Evolutionary conservation across 2,797 vertebrate species (phyloP).

Genomic region (Hafferia zeledoni): DNA sequence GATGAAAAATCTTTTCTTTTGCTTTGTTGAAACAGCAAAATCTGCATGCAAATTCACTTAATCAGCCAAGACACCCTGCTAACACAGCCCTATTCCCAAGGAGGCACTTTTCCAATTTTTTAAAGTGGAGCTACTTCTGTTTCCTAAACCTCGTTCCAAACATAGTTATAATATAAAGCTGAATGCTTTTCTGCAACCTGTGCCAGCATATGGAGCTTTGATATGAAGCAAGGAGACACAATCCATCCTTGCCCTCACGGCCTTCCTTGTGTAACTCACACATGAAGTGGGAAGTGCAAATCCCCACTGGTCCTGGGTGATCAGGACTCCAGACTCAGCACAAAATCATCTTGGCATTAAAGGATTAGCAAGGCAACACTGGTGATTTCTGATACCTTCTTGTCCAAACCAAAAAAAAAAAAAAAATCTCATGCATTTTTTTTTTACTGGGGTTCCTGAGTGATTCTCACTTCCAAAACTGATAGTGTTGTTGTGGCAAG

Average conservation of each 20-base stretch:
- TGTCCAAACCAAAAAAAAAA: not conserved
- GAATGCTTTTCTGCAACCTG: not conserved
- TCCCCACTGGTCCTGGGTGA: fast-evolving
- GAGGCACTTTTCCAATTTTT: not conserved
- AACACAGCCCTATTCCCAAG: not conserved
- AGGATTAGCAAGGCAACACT: not conserved
- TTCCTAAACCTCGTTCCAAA: not conserved
- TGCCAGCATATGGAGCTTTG: not conserved
- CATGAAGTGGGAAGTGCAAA: not conserved
- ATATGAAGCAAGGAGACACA: not conserved
- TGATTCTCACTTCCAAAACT: not conserved
- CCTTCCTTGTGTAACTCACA: not conserved
- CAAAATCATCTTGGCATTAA: not conserved
- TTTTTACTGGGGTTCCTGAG: not conserved
- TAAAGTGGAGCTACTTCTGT: not conserved
- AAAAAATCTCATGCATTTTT: not conserved
- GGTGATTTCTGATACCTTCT: not conserved
- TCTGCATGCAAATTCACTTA: constrained; percentile 8
- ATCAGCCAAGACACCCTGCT: not conserved
- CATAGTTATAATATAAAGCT: not conserved
- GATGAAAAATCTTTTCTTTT: constrained; percentile 17
- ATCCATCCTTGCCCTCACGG: not conserved
- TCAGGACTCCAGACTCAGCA: not conserved
- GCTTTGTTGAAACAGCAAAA: constrained; percentile 30
- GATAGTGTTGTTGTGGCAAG: not conserved